Evolutionary conservation across 2,797 vertebrate genomes (phyloP).

Genomic region (Spheniscus humboldti): DNA sequence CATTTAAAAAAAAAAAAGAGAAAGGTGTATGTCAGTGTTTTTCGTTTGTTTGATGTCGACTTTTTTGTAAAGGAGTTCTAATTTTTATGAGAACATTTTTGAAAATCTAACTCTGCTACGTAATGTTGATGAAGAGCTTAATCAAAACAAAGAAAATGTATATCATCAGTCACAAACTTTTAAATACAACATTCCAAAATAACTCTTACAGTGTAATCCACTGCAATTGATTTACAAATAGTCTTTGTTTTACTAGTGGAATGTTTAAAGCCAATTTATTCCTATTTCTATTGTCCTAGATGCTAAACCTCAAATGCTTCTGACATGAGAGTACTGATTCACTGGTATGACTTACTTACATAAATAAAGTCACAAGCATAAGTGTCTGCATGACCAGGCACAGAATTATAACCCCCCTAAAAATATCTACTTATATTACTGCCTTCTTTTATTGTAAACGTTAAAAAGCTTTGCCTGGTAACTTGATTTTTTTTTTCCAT

Average conservation of each 20-base stretch:
- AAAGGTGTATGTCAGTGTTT: not conserved
- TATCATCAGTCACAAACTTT: not conserved
- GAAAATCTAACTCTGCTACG: not conserved
- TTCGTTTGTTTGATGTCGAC: not conserved
- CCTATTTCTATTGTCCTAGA: not conserved
- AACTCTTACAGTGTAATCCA: not conserved
- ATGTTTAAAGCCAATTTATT: not conserved
- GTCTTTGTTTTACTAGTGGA: not conserved
- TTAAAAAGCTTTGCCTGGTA: slow-evolving; percentile 1
- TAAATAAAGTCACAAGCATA: not conserved
- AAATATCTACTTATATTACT: not conserved
- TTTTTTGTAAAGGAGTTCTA: slow-evolving; percentile 25
- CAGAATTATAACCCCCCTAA: not conserved
- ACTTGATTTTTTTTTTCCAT: not conserved
- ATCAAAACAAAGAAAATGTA: slow-evolving; percentile 7
- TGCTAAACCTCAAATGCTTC: not conserved
- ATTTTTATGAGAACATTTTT: not conserved
- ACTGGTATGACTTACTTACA: not conserved
- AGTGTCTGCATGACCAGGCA: not conserved
- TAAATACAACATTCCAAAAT: not conserved
- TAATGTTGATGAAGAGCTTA: not conserved
- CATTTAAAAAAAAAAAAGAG: not conserved
- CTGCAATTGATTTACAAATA: not conserved
- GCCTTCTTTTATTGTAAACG: not conserved
- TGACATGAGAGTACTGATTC: not conserved